Conservation (phyloP, 2,888 invertebrate genomes). For the Lasioglossum calceatum region DNA sequence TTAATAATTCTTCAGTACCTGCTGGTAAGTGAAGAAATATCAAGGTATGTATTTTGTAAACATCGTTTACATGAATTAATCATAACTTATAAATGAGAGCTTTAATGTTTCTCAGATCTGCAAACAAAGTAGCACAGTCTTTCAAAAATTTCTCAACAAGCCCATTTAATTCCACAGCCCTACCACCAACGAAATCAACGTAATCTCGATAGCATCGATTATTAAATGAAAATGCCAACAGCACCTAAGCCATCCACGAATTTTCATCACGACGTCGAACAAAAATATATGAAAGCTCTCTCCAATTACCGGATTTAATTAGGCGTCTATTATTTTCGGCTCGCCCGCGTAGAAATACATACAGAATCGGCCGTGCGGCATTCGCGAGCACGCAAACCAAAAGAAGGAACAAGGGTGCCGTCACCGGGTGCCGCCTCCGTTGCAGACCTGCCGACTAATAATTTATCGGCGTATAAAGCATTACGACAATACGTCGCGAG, state of each 20-base stretch:
- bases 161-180: neutral
- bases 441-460: slow-evolving; percentile 54
- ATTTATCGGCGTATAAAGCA: slow-evolving; percentile 66
- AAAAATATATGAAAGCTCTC: neutral
- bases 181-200: neutral
- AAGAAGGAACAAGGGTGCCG: slow-evolving; percentile 2
- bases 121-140: neutral
- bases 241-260: neutral
- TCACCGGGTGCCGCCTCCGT: slow-evolving; percentile 8
- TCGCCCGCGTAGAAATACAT: neutral
- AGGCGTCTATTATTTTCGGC: slow-evolving; percentile 9
- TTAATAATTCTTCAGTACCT: too few species aligned
- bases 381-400: neutral
- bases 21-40: too few species aligned
- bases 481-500: slow-evolving; percentile 63
- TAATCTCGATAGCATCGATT: too few species aligned
- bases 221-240: neutral
- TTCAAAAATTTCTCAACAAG: neutral
- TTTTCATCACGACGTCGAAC: neutral
- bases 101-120: neutral
- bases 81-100: too few species aligned
- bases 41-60: too few species aligned
- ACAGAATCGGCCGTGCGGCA: neutral
- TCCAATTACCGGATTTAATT: slow-evolving; percentile 11
- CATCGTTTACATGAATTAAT: too few species aligned